These are phyloP conservation scores for Drosophila longiperda DNA, from an alignment of 2,888 invertebrate species.

Conservation along the genomic window DNA sequence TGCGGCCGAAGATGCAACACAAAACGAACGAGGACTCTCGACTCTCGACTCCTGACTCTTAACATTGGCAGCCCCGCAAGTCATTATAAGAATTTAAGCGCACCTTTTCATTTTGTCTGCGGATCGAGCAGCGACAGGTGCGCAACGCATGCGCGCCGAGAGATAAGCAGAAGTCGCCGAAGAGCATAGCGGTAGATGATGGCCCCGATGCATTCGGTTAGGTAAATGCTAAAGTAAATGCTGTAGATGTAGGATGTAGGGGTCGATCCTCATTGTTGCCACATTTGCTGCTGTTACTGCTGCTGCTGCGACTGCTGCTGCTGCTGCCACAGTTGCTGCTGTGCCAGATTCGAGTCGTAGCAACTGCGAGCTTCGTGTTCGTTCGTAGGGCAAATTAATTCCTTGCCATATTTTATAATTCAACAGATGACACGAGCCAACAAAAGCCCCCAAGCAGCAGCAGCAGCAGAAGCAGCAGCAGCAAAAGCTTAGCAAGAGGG, in stretches of 20 bases:
- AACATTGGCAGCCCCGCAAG: slow-evolving; percentile 53
- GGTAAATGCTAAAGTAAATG: slow-evolving; percentile 18
- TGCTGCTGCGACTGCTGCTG: slow-evolving; percentile 26
- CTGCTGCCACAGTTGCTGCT: slow-evolving; percentile 57
- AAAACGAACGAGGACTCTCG: slow-evolving; percentile 26
- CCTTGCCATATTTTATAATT: slow-evolving; percentile 82
- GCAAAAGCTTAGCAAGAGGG: slow-evolving; percentile 54
- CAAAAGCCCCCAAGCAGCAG: slow-evolving; percentile 24
- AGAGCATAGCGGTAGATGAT: slow-evolving; percentile 72
- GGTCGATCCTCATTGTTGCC: slow-evolving; percentile 57
- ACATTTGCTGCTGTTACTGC: slow-evolving; percentile 21
- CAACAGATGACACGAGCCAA: slow-evolving; percentile 82
- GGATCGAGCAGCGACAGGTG: slow-evolving; percentile 72
- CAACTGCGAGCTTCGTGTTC: slow-evolving; percentile 41
- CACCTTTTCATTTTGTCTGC: slow-evolving; percentile 73
- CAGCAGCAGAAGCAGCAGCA: slow-evolving; percentile 18
- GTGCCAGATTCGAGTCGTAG: slow-evolving; percentile 67
- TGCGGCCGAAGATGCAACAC: slow-evolving; percentile 71
- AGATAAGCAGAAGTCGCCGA: slow-evolving; percentile 39
- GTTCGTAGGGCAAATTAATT: slow-evolving; percentile 75
- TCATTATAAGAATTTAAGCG: slow-evolving; percentile 81
- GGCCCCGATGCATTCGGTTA: slow-evolving; percentile 18
- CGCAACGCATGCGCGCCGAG: slow-evolving; percentile 56
- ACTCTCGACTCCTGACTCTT: slow-evolving; percentile 12
- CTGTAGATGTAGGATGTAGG: slow-evolving; percentile 29